A percentile compares a stretch with the other conserved stretches of the same genome.
These are phyloP conservation scores for Semaprochilodus insignis DNA, from an alignment of 2,797 vertebrate genomes.

Conservation along the genomic window DNA sequence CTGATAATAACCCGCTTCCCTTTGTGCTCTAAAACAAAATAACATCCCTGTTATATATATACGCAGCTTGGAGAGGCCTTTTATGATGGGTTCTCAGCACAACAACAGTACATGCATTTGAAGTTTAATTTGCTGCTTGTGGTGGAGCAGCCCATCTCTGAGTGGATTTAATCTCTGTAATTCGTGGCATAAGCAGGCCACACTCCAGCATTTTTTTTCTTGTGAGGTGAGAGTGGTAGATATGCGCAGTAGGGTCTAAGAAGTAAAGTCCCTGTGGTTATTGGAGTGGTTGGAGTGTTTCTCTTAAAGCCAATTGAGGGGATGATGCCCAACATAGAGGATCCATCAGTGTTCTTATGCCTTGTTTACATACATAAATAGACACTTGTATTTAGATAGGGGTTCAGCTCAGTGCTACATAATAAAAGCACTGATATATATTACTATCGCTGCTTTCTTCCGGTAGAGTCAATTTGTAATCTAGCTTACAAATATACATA, in stretches of 20 bases:
- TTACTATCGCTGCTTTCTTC: not conserved
- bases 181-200: constrained; percentile 25
- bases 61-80: constrained; percentile 67
- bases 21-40: constrained; percentile 78
- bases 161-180: constrained; percentile 39
- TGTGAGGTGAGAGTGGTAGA: constrained; percentile 24
- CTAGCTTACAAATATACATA: not conserved
- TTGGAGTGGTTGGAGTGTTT: constrained; percentile 37
- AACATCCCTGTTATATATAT: constrained; percentile 63
- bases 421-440: not conserved
- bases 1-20: constrained; percentile 75
- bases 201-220: constrained; percentile 11
- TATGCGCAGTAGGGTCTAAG: constrained; percentile 24
- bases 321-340: constrained; percentile 13
- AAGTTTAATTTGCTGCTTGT: constrained; percentile 39
- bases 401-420: not conserved
- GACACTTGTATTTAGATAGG: constrained; percentile 19
- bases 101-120: constrained; percentile 42
- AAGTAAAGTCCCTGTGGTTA: constrained; percentile 23
- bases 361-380: constrained; percentile 32
- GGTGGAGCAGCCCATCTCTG: constrained; percentile 27
- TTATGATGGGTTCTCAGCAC: constrained; percentile 7
- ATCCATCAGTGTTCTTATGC: constrained; percentile 7
- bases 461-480: not conserved
- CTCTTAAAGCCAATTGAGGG: constrained; percentile 11